phyloP scores from a whole-genome alignment of 2,888 invertebrate genomes.

The Dasypogon diadema region DNA sequence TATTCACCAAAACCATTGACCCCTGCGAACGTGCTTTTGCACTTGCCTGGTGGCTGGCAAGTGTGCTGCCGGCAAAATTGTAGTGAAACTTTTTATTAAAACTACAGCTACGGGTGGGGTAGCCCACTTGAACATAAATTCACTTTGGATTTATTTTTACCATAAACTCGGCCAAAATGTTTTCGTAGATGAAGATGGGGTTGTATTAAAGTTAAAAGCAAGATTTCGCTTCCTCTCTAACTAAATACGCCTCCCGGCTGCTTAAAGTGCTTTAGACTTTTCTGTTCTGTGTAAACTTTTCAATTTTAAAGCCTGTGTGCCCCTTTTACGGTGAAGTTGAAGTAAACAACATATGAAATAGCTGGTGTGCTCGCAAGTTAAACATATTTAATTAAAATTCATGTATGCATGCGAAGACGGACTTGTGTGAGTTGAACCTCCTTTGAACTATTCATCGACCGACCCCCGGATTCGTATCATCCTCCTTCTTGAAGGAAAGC shows the following conservation, averaged over 20 bases:
- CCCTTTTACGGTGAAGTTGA: constrained; percentile 33
- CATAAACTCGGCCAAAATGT: constrained; percentile 41
- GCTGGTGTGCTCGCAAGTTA: constrained; percentile 22
- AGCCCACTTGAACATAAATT: constrained; percentile 2
- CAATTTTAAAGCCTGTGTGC: constrained; percentile 36
- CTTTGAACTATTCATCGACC: not conserved
- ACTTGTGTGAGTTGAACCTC: not conserved
- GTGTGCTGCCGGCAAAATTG: not conserved
- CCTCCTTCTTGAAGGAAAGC: not conserved
- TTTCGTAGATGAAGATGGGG: constrained; percentile 39
- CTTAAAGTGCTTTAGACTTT: constrained; percentile 31
- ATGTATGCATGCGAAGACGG: constrained; percentile 37
- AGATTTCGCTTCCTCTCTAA: constrained; percentile 4
- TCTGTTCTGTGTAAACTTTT: constrained; percentile 15
- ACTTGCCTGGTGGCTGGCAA: not conserved
- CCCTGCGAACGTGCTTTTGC: not conserved
- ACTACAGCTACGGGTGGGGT: not conserved
- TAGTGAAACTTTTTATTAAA: constrained; percentile 38
- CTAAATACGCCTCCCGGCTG: constrained; percentile 6
- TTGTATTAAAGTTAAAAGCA: constrained; percentile 44
- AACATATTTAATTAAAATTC: constrained; percentile 52
- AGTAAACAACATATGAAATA: constrained; percentile 31
- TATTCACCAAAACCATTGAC: not conserved
- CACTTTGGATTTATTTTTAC: constrained; percentile 31
- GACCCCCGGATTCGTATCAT: not conserved